Evolutionary conservation across 2,113 vertebrate species (phyloP).

Genomic region (Perccottus glenii): DNA sequence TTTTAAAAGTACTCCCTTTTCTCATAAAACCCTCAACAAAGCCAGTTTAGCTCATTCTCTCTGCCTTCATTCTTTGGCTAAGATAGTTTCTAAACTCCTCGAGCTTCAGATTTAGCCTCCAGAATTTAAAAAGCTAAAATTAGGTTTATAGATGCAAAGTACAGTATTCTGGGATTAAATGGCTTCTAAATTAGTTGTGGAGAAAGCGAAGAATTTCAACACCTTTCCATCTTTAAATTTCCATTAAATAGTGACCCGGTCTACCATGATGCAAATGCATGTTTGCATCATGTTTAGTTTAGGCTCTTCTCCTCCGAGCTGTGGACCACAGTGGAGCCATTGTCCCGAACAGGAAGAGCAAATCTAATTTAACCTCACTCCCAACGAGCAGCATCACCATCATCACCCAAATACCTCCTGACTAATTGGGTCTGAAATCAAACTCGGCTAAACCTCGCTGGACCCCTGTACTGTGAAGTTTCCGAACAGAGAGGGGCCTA

Average conservation of each 20-base stretch:
- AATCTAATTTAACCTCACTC: conserved; percentile 62
- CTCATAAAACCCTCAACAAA: background rate
- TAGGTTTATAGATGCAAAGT: background rate
- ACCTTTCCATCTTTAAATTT: background rate
- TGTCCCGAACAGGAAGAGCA: conserved; percentile 61
- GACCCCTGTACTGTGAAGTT: conserved; percentile 38
- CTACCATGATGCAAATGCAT: conserved; percentile 6
- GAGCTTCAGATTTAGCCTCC: background rate
- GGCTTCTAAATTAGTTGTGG: background rate
- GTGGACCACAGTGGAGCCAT: conserved; percentile 57
- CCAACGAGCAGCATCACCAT: conserved; percentile 19
- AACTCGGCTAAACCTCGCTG: conserved; percentile 44
- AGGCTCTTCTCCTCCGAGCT: conserved; percentile 35
- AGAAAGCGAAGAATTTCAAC: background rate
- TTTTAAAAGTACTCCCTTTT: background rate
- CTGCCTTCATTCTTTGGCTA: background rate
- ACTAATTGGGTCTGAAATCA: conserved; percentile 72
- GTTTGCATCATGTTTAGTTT: conserved; percentile 23
- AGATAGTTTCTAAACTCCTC: background rate
- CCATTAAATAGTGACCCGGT: background rate
- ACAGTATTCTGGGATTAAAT: conserved; percentile 5
- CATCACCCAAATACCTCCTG: conserved; percentile 58
- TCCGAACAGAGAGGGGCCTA: conserved; percentile 30
- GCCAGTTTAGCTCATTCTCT: background rate
- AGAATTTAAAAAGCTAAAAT: conserved; percentile 7